phyloP scores from a whole-genome alignment of 2,113 vertebrate genomes.

The Helogale parvula region DNA sequence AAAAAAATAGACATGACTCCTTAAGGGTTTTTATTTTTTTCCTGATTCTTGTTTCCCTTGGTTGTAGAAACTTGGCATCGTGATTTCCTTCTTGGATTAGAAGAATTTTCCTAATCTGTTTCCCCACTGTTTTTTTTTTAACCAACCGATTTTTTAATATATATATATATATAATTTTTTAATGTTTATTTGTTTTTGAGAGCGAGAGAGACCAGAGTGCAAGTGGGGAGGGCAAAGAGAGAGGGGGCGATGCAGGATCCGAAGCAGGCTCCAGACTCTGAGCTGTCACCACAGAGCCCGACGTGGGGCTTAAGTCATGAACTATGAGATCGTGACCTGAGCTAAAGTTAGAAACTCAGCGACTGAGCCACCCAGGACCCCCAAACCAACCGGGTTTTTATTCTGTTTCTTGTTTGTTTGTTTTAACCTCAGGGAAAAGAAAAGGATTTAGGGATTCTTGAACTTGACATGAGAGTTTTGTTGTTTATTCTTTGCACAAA shows the following conservation, averaged over 20 bases:
- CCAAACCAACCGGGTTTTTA: neutral
- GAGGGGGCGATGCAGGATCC: too few relatives aligned
- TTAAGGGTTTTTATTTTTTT: neutral
- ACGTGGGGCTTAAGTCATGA: too few relatives aligned
- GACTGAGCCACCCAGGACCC: too few relatives aligned
- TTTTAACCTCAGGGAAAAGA: neutral
- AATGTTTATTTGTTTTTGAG: too few relatives aligned
- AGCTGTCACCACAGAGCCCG: too few relatives aligned
- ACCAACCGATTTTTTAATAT: too few relatives aligned
- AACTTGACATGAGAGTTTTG: neutral
- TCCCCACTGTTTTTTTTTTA: neutral
- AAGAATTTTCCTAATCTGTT: neutral
- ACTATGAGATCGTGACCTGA: too few relatives aligned
- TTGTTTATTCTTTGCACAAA: constrained; percentile 28
- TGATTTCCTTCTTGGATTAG: neutral
- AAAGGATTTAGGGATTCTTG: neutral
- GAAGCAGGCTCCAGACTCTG: too few relatives aligned
- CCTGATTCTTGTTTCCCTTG: constrained; percentile 1
- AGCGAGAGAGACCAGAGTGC: too few relatives aligned
- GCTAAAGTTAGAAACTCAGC: too few relatives aligned
- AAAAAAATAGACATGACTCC: neutral
- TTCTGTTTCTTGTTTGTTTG: neutral
- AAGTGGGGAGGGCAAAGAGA: too few relatives aligned
- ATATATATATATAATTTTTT: too few relatives aligned
- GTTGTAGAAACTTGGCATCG: neutral